Evolutionary conservation across 2,113 vertebrate genomes (phyloP), one percentile per base, ranked within the genome.

Genomic region (Oreocharis arfaki): DNA sequence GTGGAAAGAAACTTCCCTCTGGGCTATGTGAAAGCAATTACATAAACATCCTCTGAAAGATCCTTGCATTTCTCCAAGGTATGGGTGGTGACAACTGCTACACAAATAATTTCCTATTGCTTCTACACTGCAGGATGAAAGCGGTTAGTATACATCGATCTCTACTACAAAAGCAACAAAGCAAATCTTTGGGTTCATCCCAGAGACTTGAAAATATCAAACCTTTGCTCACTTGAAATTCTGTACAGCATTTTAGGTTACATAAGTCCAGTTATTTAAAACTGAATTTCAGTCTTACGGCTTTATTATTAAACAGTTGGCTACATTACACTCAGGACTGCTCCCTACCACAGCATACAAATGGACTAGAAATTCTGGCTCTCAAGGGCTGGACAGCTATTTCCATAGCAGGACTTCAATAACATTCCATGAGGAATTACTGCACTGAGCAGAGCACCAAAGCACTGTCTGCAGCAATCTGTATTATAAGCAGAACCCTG

Each of bases 1-100:
- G 44, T 30, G 67, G 39, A 70, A 77, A 61, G 41, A 75, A 89
- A 73, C 16, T 39, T 87, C 76, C 84, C 84, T 87, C 71, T 74
- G 53, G 56, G 46, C 20, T 12, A 27, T 47, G 56, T 91, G 90
- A 73, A 96, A 95, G 79, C n/a, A 93, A 95, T 94, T 77, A 89
- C 75, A 84, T 47, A 83, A 85, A 76, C 69, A 81, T 76, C 79
- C 91, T 97, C 57, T 88, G 87, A 85, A 86, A 95, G 78, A 82
- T 77, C 70, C 41, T n/a, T 91, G 67, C 42, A 69, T 93, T 78
- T 92, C 78, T 96, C 49, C 26, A 90, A 95, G n/a, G 70, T 71
- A 65, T 89, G 90, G 96, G 90, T 76, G 68, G 91, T 53, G 44
- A 74, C 73, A 53, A 60, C 37, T 79, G 52, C 70, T 81, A 84